Conservation (phyloP, 2,113 vertebrate species). For the Pteruthius melanotis region DNA sequence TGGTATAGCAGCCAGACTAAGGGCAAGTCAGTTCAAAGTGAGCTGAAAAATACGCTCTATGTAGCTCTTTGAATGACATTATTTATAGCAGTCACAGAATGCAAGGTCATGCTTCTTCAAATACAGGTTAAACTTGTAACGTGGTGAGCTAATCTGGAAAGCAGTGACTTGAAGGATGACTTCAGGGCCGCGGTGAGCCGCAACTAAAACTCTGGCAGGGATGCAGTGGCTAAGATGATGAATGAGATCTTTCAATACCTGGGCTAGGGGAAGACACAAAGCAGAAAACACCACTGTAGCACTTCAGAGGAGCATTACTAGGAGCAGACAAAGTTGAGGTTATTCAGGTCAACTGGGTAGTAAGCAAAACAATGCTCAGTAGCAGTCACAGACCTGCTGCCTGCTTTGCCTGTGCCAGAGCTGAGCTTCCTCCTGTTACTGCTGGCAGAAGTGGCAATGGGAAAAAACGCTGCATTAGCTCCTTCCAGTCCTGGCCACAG, state of each 20-base stretch:
- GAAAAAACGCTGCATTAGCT: not conserved
- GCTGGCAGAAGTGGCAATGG: not conserved
- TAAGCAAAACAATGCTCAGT: not conserved
- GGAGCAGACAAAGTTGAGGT: not conserved
- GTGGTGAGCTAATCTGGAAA: constrained; percentile 17
- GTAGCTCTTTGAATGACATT: not conserved
- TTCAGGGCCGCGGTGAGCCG: not conserved
- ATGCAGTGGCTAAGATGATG: not conserved
- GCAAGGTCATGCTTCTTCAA: constrained; percentile 14
- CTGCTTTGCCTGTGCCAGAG: not conserved
- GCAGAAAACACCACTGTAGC: not conserved
- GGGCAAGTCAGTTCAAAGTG: not conserved
- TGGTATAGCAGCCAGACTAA: not conserved
- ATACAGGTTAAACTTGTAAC: constrained; percentile 5
- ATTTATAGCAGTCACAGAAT: constrained; percentile 11
- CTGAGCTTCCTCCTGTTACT: not conserved
- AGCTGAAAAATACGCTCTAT: not conserved
- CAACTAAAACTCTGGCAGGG: not conserved
- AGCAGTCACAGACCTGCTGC: not conserved
- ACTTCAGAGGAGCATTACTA: not conserved
- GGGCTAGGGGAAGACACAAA: not conserved
- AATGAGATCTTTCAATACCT: not conserved
- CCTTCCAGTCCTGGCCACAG: not conserved
- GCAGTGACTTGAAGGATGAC: constrained; percentile 13
- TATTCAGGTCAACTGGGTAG: not conserved